Evolutionary conservation across 2,888 invertebrate species (phyloP).

Genomic region (Plagiodera versicolora): DNA sequence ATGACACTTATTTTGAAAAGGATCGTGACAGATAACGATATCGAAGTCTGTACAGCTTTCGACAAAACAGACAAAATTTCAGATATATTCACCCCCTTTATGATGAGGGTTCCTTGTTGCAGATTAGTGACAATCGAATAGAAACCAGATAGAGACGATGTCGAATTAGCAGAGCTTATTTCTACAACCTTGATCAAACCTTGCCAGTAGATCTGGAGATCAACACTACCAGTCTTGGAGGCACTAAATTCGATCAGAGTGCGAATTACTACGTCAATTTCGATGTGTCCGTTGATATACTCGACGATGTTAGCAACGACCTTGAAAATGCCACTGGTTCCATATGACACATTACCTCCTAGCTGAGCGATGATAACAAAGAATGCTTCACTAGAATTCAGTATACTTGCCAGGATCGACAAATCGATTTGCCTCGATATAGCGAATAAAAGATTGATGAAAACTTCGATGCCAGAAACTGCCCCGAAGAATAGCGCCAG

Average conservation of each 20-base stretch:
- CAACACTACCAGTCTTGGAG: constrained; percentile 7
- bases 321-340: constrained; percentile 29
- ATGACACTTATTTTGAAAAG: constrained; percentile 15
- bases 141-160: constrained; percentile 13
- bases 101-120: constrained; percentile 16
- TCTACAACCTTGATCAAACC: constrained; percentile 21
- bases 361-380: constrained; percentile 25
- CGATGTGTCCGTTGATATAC: constrained; percentile 14
- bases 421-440: constrained; percentile 25
- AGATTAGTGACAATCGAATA: constrained; percentile 18
- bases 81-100: constrained; percentile 24
- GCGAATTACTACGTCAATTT: constrained; percentile 23
- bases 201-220: constrained; percentile 15
- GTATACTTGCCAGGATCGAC: constrained; percentile 16
- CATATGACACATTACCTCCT: constrained; percentile 25
- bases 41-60: not conserved
- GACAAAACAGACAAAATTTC: constrained; percentile 20
- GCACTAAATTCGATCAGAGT: constrained; percentile 21
- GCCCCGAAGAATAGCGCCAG: constrained; percentile 25
- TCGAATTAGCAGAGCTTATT: constrained; percentile 7
- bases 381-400: constrained; percentile 21
- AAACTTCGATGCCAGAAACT: constrained; percentile 25
- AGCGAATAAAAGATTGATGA: constrained; percentile 28
- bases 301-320: constrained; percentile 20
- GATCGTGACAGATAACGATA: constrained; percentile 22